phyloP scores from a whole-genome alignment of 2,797 vertebrate genomes.

The Lophotriccus pileatus region DNA sequence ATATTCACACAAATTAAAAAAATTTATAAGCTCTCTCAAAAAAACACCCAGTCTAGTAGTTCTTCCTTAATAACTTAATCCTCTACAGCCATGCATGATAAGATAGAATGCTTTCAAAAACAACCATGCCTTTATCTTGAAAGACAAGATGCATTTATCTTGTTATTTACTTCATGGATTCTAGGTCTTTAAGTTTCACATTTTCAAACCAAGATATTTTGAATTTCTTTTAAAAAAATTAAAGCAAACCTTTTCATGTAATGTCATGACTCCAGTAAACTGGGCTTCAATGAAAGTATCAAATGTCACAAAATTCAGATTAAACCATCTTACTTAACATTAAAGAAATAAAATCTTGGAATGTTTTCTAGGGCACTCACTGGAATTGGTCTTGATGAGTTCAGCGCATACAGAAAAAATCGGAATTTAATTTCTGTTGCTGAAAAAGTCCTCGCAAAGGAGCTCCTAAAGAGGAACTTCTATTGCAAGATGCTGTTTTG shows the following conservation, averaged over 20 bases:
- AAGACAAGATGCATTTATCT: neutral
- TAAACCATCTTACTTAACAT: neutral
- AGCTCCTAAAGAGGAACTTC: neutral
- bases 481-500: neutral
- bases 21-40: neutral
- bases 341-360: neutral
- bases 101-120: neutral
- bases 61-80: neutral
- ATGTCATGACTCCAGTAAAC: neutral
- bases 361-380: neutral
- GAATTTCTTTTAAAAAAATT: neutral
- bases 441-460: neutral
- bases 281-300: neutral
- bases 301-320: neutral
- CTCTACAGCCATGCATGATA: neutral
- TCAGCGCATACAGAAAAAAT: neutral
- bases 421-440: neutral
- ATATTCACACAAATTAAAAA: neutral
- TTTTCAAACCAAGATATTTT: neutral
- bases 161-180: neutral
- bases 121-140: neutral
- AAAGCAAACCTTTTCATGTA: neutral
- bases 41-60: neutral
- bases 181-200: neutral
- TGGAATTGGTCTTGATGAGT: neutral